Percentiles rank a stretch among this genome's conserved stretches.
Evolutionary conservation across 2,888 invertebrate genomes (phyloP).

Genomic region (Schrankia costaestrigalis): DNA sequence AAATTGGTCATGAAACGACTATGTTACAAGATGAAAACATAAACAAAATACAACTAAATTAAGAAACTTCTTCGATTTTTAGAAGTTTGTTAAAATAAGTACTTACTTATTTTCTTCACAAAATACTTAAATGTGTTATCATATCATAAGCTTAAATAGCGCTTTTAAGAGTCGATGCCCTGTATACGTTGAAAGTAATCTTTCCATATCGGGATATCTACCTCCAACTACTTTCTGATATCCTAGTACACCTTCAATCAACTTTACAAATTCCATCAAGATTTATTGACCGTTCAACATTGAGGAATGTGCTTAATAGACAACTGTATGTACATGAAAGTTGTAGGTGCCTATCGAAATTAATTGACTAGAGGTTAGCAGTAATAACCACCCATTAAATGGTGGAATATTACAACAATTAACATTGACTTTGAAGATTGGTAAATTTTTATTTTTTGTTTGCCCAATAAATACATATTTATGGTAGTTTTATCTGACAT

Average conservation of each 20-base stretch:
- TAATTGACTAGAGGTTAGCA: conserved; percentile 6
- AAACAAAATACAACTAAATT: no score
- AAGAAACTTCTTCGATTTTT: no score
- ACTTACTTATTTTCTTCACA: no score
- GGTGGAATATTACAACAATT: conserved; percentile 5
- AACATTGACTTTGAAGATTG: conserved; percentile 8
- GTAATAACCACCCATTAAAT: conserved; percentile 1
- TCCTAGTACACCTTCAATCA: conserved; percentile 40
- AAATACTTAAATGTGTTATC: no score
- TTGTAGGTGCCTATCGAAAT: background rate
- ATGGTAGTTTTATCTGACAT: no score
- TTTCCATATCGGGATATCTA: conserved; percentile 41
- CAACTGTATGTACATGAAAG: background rate
- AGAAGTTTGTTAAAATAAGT: no score
- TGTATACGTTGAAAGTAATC: conserved; percentile 48
- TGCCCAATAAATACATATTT: no score
- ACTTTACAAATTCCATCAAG: conserved; percentile 17
- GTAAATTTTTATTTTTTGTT: no score
- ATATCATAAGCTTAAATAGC: no score
- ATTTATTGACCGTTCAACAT: conserved; percentile 6
- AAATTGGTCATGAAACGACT: no score
- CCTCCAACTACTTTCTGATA: conserved; percentile 53
- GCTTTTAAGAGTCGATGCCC: conserved; percentile 31
- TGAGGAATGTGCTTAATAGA: background rate
- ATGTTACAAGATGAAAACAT: no score